Conservation (phyloP, 1,140 invertebrate genomes). For the Zophobas atratus region DNA sequence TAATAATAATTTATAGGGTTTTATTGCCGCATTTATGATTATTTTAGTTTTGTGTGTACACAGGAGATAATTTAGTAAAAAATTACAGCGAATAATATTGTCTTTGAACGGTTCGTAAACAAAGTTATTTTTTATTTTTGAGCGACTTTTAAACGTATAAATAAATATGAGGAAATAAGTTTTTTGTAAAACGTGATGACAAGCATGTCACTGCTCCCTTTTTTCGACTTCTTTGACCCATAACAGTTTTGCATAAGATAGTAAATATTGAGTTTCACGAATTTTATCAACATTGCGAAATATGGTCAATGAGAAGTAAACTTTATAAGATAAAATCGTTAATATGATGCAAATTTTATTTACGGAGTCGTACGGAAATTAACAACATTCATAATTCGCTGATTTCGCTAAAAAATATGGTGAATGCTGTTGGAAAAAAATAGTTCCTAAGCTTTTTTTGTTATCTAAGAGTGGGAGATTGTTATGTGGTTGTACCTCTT, state of each 20-base stretch:
- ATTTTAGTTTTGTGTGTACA: no score
- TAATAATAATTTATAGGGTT: no score
- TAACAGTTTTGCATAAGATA: slow-evolving; percentile 25
- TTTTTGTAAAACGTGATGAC: background rate
- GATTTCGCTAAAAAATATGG: background rate
- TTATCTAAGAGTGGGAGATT: no score
- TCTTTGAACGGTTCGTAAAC: no score
- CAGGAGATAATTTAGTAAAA: no score
- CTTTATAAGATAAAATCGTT: slow-evolving; percentile 1
- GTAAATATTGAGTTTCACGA: slow-evolving; percentile 19
- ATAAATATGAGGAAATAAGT: background rate
- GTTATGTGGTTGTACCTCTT: no score
- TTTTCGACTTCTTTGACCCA: slow-evolving; percentile 23
- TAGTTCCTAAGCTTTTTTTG: no score
- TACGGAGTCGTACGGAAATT: slow-evolving; percentile 2
- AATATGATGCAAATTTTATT: slow-evolving; percentile 29
- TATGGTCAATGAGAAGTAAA: background rate
- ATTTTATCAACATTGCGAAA: slow-evolving; percentile 33
- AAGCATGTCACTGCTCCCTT: slow-evolving; percentile 26
- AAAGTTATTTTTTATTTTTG: no score
- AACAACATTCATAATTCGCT: background rate
- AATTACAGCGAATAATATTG: no score
- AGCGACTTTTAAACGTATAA: background rate
- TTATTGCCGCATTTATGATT: no score
- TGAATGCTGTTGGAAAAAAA: background rate